Evolutionary conservation across 2,888 invertebrate genomes (phyloP), one percentile per base, ranked within the genome.

Genomic region (Drosophila affinis): DNA sequence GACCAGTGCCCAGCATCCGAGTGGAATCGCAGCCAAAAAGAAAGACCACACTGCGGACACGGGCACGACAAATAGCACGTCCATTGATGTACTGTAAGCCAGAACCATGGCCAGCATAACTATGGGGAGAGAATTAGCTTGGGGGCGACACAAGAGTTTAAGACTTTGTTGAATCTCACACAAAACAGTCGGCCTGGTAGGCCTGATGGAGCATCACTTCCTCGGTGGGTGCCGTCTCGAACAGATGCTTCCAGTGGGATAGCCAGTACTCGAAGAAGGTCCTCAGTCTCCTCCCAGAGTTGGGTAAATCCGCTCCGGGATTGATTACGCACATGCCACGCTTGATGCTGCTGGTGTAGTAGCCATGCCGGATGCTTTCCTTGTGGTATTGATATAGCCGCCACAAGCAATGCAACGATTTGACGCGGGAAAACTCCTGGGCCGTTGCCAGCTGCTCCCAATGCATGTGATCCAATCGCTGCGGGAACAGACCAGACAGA

Each of bases 41-140:
- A 52, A 96, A 91, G 12, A 94, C 93, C 14, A 94, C 93, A 3
- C 94, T 79, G 52, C 93, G 93, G 51, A 94, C 93, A 52, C 92
- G 89, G 49, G 94, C 88, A 76, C 93, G 93, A 79, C 94, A 93
- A 53, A 95, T 92, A 73, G 93, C 91, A 47, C 93, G 93, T 27
- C 93, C 93, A 17, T 93, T 92, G 54, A 95, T 91, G 82, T 93
- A 94, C 81, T 94, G 94, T 48, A 93, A 91, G 0, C 95, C 95
- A 68, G 94, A 93, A 4, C 95, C 95, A 90, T 96, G 96, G 27
- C 96, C 96, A 84, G 93, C 94, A 90, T 95, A 96, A 17, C 95
- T 95, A 85, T 39, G 39, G 39, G 14, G 59, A 46, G 24, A 58
- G 1, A 51, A 10, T 27, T 52, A 24, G 10, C 24, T 57, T 62